Conservation (phyloP, 2,797 vertebrate genomes). For the Microtus agrestis region DNA sequence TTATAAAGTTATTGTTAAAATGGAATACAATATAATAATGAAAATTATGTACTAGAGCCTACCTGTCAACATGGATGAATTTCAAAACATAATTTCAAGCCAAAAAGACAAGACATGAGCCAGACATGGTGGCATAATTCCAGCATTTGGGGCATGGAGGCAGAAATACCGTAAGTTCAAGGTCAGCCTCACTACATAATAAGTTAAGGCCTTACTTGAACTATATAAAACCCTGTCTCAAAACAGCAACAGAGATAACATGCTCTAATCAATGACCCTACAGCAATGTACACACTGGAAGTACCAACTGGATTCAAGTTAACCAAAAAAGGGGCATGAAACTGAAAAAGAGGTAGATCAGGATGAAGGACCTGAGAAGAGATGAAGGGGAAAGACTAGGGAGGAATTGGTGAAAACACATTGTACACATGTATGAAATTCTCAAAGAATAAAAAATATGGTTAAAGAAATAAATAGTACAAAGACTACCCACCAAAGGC, state of each 20-base stretch:
- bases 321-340: background rate
- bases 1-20: no score
- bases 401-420: background rate
- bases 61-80: background rate
- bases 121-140: background rate
- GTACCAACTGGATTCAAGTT: background rate
- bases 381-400: background rate
- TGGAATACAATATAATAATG: background rate
- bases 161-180: background rate
- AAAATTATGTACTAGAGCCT: background rate
- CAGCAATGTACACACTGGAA: background rate
- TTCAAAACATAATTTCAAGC: conserved; percentile 6
- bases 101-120: background rate
- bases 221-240: no score
- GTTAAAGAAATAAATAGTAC: background rate
- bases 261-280: no score
- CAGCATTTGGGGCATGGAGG: background rate
- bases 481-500: no score
- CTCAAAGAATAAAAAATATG: background rate
- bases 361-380: no score
- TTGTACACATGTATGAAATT: background rate
- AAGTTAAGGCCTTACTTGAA: no score
- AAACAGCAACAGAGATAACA: background rate
- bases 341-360: no score
- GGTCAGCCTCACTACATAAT: no score